Conservation (phyloP, 2,797 vertebrate species). For the Hylomyscus alleni region DNA sequence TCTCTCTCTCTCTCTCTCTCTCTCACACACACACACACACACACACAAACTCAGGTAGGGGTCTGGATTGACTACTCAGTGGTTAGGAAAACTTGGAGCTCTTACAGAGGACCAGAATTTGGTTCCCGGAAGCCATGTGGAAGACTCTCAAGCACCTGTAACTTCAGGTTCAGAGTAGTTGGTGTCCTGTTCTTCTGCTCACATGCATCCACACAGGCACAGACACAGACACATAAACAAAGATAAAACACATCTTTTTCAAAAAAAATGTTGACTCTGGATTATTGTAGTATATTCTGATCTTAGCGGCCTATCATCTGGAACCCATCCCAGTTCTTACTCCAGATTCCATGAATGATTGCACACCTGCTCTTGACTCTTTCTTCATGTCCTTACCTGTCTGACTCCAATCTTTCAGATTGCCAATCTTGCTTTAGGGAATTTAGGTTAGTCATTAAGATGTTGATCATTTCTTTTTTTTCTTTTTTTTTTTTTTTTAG, state of each 20-base stretch:
- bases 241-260: background rate
- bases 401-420: background rate
- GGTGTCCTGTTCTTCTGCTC: background rate
- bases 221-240: background rate
- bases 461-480: slow-evolving; percentile 8
- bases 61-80: background rate
- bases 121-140: background rate
- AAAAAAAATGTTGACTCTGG: background rate
- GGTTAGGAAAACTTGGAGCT: background rate
- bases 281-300: background rate
- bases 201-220: background rate
- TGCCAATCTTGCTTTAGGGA: background rate
- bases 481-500: too few species aligned
- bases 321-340: background rate
- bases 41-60: too few species aligned
- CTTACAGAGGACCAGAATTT: background rate
- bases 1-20: too few species aligned
- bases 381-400: background rate
- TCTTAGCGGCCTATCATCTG: background rate
- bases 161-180: background rate
- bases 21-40: too few species aligned
- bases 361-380: background rate
- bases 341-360: background rate
- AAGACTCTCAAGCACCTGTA: background rate
- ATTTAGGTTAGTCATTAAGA: slow-evolving; percentile 25